A percentile compares a stretch with the other conserved stretches of the same genome.
Evolutionary conservation across 2,888 invertebrate genomes (phyloP).

Genomic region (Cecidostiba fungosa): DNA sequence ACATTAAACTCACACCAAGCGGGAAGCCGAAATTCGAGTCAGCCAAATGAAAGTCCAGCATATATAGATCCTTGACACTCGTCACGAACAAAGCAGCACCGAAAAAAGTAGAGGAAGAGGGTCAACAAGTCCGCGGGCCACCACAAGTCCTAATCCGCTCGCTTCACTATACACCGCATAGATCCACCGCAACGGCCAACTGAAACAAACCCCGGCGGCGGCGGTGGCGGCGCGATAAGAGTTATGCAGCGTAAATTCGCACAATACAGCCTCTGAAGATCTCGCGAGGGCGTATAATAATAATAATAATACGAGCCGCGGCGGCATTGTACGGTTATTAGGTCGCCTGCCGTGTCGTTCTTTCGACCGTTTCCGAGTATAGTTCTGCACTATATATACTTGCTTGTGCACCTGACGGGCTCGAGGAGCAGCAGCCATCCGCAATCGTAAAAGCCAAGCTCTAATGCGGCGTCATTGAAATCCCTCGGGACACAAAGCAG

Average conservation of each 20-base stretch:
- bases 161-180: not conserved
- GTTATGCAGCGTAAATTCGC: slow-evolving; percentile 1
- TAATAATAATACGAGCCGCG: not conserved
- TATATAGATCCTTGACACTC: not conserved
- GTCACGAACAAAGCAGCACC: not conserved
- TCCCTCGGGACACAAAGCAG: slow-evolving; percentile 21
- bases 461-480: slow-evolving; percentile 45
- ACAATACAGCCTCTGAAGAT: slow-evolving; percentile 9
- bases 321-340: slow-evolving; percentile 42
- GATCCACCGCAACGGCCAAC: not conserved
- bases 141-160: not conserved
- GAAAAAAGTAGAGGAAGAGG: slow-evolving; percentile 3
- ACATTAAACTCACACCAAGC: not conserved
- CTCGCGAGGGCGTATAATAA: not conserved
- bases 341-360: slow-evolving; percentile 20
- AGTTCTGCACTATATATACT: not conserved
- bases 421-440: not conserved
- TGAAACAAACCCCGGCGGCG: not conserved
- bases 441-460: slow-evolving; percentile 44
- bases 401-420: not conserved
- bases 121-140: not conserved
- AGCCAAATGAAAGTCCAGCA: not conserved
- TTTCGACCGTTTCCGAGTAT: slow-evolving; percentile 27
- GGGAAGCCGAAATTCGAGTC: not conserved
- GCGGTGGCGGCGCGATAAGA: slow-evolving; percentile 2